Evolutionary conservation across 2,888 invertebrate species (phyloP), one percentile per base, ranked within the genome.

Genomic region (Phanerotoma sp.): DNA sequence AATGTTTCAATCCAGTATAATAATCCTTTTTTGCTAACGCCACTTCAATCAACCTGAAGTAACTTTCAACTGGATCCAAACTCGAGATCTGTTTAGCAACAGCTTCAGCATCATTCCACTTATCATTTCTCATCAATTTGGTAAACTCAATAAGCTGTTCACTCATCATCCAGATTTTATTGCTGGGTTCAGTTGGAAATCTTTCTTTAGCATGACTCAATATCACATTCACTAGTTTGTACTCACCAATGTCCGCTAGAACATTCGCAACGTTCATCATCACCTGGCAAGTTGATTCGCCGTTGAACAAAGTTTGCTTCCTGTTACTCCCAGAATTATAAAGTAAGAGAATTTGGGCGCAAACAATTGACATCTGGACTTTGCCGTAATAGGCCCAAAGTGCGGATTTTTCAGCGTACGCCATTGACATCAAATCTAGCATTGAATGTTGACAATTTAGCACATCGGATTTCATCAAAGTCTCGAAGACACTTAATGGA

Each of bases 371-470:
- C 84, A 93, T 87, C 75, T 92, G 90, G 1, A 88, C 86, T 75
- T 92, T 90, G 1, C 96, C 96, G 73, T 93, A 95, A 51, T 91
- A 83, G 11, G 87, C 83, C 95, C 95, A 95, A 9, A 96, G 79
- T 0, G 91, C 90, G 1, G 93, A 87, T 63, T 91, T 88, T 77
- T 93, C 87, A 0, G 90, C 86, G 64, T 90, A 83, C 18, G 90
- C 90, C 60, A 88, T 87, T 61, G 90, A 87, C 59, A 90, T 87
- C 50, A 94, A 80, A 64, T 93, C 93, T 3, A 86, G 83, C 79
- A 91, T 84, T 0, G 91, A 90, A 73, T 93, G 88, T 61, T 91
- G 87, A 71, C 89, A 91, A 76, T 93, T 94, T 9, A 93, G 81
- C 11, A 91, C 84, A 69, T 95, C 94, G 60, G 93, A 92, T 76